Evolutionary conservation across 2,797 vertebrate species (phyloP).

Genomic region (Anguilla anguilla): DNA sequence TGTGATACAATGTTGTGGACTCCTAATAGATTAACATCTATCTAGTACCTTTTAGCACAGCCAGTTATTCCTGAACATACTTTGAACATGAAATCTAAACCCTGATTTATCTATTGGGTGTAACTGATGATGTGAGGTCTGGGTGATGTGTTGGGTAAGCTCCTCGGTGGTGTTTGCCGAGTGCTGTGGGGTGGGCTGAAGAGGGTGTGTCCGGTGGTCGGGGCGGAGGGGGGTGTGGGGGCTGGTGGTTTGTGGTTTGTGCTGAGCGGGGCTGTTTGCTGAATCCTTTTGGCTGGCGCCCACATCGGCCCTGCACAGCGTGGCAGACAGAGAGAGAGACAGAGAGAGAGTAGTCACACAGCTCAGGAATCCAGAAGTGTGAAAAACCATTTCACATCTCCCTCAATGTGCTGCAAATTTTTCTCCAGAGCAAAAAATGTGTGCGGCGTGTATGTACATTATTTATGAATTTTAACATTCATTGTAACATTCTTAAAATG

Average conservation of each 20-base stretch:
- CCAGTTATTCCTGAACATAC: background rate
- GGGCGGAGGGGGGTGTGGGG: constrained; percentile 34
- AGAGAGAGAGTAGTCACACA: constrained; percentile 35
- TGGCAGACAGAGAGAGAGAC: constrained; percentile 61
- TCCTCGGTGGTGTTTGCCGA: constrained; percentile 22
- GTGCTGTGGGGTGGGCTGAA: constrained; percentile 37
- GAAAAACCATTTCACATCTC: background rate
- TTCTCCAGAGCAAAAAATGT: background rate
- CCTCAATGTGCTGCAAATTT: background rate
- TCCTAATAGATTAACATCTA: too few species aligned
- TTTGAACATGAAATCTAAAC: background rate
- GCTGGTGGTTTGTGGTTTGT: constrained; percentile 51
- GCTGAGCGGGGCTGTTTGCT: constrained; percentile 68
- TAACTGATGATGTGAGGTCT: background rate
- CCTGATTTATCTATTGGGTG: background rate
- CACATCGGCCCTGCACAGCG: constrained; percentile 59
- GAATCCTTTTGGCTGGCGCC: constrained; percentile 69
- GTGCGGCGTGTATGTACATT: background rate
- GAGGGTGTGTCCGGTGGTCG: constrained; percentile 47
- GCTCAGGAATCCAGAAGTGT: constrained; percentile 32
- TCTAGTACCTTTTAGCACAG: background rate
- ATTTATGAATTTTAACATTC: background rate
- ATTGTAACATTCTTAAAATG: background rate
- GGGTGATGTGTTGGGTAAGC: background rate
- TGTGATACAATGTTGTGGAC: too few species aligned